Evolutionary conservation across 2,113 vertebrate genomes (phyloP).

Genomic region (Halichoerus grypus): DNA sequence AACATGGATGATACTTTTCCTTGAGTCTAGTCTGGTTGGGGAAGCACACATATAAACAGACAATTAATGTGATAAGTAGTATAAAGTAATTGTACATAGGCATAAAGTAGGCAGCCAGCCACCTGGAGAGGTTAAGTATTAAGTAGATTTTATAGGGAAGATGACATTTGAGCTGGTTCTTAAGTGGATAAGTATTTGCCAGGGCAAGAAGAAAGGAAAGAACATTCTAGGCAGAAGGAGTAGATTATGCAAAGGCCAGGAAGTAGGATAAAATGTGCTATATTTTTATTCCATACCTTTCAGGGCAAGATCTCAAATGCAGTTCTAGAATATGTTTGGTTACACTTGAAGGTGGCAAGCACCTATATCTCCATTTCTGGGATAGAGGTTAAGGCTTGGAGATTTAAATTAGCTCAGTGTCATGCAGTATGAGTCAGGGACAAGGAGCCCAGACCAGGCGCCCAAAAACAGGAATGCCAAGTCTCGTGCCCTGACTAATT

Average conservation of each 20-base stretch:
- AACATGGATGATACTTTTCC: conserved; percentile 9
- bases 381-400: conserved; percentile 40
- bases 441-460: not conserved
- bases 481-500: conserved; percentile 66
- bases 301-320: conserved; percentile 5
- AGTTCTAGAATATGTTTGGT: conserved; percentile 60
- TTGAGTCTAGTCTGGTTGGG: conserved; percentile 6
- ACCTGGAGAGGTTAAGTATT: conserved; percentile 29
- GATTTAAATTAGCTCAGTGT: conserved; percentile 52
- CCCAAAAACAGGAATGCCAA: conserved; percentile 56
- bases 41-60: not conserved
- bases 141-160: conserved; percentile 55
- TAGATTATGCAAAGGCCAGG: conserved; percentile 5
- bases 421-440: conserved; percentile 65
- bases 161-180: conserved; percentile 27
- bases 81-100: conserved; percentile 27
- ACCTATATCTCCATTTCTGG: conserved; percentile 44
- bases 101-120: not conserved
- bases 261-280: not conserved
- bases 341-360: not conserved
- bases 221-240: conserved; percentile 9
- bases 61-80: conserved; percentile 39
- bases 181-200: conserved; percentile 36
- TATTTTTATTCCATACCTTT: not conserved
- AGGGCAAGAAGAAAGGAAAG: conserved; percentile 59